Conservation (phyloP, 2,888 invertebrate species). For the Orchestes rusci region DNA sequence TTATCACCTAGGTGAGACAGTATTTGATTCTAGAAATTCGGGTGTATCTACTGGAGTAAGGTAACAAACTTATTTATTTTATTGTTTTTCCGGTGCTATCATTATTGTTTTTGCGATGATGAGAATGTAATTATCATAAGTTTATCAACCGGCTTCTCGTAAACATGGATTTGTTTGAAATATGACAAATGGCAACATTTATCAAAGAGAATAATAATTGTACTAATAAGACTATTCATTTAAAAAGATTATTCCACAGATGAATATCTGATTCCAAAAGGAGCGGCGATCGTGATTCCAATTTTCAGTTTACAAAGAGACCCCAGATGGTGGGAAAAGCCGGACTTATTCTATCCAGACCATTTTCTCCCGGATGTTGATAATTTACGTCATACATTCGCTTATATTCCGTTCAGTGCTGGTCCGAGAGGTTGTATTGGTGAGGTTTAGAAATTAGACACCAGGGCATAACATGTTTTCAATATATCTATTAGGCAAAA, state of each 20-base stretch:
- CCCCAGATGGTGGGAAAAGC: constrained; percentile 33
- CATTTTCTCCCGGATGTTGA: constrained; percentile 35
- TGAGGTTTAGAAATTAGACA: too few relatives aligned
- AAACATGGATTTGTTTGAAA: too few relatives aligned
- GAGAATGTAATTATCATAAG: too few relatives aligned
- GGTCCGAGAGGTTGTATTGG: constrained; percentile 35
- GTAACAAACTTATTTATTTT: too few relatives aligned
- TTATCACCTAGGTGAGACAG: constrained; percentile 6
- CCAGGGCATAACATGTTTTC: too few relatives aligned
- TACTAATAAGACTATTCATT: constrained; percentile 25
- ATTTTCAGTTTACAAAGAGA: constrained; percentile 34
- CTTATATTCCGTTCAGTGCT: constrained; percentile 36
- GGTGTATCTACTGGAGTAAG: too few relatives aligned
- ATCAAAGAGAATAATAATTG: too few relatives aligned
- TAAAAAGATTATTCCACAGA: constrained; percentile 18
- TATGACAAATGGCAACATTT: too few relatives aligned
- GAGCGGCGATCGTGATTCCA: constrained; percentile 29
- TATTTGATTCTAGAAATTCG: too few relatives aligned
- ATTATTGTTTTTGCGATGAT: too few relatives aligned
- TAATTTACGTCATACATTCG: constrained; percentile 30
- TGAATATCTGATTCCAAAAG: constrained; percentile 30
- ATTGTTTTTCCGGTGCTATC: too few relatives aligned
- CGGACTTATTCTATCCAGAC: constrained; percentile 36
- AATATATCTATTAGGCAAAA: constrained; percentile 35
- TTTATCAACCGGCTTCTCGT: too few relatives aligned